These are phyloP conservation scores for Apoda limacodes DNA, from an alignment of 2,888 invertebrate species.

Conservation along the genomic window DNA sequence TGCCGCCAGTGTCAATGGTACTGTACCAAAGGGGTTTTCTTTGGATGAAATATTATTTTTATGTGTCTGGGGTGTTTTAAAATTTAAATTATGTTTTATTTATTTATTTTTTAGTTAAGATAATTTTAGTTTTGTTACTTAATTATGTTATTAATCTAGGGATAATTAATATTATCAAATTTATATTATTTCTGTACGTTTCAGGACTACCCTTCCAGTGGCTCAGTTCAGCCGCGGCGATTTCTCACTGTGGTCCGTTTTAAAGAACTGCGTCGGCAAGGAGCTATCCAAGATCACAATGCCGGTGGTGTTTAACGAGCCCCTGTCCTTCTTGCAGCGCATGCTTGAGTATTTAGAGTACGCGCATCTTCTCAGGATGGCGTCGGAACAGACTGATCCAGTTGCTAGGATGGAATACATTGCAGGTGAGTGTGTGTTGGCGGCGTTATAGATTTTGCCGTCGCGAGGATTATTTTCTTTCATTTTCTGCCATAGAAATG, in stretches of 20 bases:
- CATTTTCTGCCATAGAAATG: no score
- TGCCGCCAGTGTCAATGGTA: no score
- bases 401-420: slow-evolving; percentile 84
- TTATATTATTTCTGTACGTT: no score
- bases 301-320: slow-evolving; percentile 97
- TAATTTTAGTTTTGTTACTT: no score
- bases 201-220: slow-evolving; percentile 76
- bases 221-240: slow-evolving; percentile 82
- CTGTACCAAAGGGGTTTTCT: no score
- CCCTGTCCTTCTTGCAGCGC: slow-evolving; percentile 93
- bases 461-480: background rate
- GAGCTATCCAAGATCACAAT: slow-evolving; percentile 96
- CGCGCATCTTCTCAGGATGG: slow-evolving; percentile 77
- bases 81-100: no score
- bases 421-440: slow-evolving; percentile 67
- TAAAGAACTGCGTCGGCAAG: slow-evolving; percentile 92
- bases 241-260: slow-evolving; percentile 90
- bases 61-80: no score
- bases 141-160: no score
- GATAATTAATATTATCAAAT: no score
- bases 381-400: slow-evolving; percentile 82
- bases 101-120: no score
- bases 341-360: slow-evolving; percentile 97
- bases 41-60: no score
- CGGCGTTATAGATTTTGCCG: background rate